Evolutionary conservation across 2,888 invertebrate genomes (phyloP).

Genomic region (Melinaea marsaeus): DNA sequence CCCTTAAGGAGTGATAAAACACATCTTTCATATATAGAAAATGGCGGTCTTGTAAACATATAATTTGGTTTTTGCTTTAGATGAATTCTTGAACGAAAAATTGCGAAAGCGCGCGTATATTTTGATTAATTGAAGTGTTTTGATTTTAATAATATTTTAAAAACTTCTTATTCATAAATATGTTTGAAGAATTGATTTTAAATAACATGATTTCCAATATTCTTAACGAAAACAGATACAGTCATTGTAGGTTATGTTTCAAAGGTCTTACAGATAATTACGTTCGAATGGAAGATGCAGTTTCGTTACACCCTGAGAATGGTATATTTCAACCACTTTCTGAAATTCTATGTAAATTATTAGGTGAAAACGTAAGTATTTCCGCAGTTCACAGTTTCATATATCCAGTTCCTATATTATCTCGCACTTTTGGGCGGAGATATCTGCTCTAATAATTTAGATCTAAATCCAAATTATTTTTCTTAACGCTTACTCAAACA

Average conservation of each 20-base stretch:
- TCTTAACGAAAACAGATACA: constrained; percentile 51
- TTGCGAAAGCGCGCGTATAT: constrained; percentile 49
- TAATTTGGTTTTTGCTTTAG: constrained; percentile 10
- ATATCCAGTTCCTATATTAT: no score
- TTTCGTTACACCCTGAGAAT: constrained; percentile 40
- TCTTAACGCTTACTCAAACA: no score
- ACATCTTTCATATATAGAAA: constrained; percentile 10
- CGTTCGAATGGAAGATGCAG: constrained; percentile 53
- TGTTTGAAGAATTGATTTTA: constrained; percentile 46
- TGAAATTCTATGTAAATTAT: constrained; percentile 43
- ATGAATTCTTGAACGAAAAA: constrained; percentile 62
- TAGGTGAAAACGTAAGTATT: constrained; percentile 48
- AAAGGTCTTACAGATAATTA: constrained; percentile 47
- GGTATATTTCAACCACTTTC: constrained; percentile 40
- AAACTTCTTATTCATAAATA: constrained; percentile 12
- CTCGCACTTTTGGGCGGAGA: no score
- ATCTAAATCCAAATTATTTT: no score
- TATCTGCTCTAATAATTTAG: no score
- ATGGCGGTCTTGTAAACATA: constrained; percentile 21
- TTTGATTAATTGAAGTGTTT: constrained; percentile 27
- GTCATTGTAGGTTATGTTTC: constrained; percentile 69
- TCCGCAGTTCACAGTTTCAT: no score
- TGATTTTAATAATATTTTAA: constrained; percentile 9
- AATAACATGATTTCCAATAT: constrained; percentile 55
- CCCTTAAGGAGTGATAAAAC: no score